Evolutionary conservation across 2,888 invertebrate genomes (phyloP), one percentile per base, ranked within the genome.

Genomic region (Ischnus inquisitorius): DNA sequence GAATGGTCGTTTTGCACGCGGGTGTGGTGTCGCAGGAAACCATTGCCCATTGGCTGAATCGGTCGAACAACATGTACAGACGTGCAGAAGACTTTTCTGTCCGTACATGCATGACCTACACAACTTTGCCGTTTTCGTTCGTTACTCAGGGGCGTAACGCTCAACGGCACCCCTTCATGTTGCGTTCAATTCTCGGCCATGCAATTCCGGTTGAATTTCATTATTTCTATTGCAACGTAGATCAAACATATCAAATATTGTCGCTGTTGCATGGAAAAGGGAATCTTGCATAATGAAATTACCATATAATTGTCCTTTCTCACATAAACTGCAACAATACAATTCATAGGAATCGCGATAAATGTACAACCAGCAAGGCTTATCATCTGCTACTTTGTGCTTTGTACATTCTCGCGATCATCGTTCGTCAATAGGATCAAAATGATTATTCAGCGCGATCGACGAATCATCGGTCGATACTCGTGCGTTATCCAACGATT

Each of bases 41-140:
- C 48, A 43, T 39, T 79, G 81, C 83, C 88, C 83, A 91, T 90
- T 91, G 90, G 90, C 75, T 79, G 87, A 86, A 83, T 84, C 86
- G 79, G 83, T 10, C 34, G 80, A 88, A 85, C 85, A 87, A 88
- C 87, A 85, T 85, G 87, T 86, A 88, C 88, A 85, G n/a, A 84
- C 60, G 51, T 46, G 54, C 79, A 83, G 83, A 87, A 79, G 84
- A 82, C 84, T 84, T 86, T 86, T 87, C 85, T 77, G 67, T 83
- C 60, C 87, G 82, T 89, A 87, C 78, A 68, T 87, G 83, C 86
- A 82, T 67, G 80, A 83, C 87, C 16, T 77, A 88, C 86, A 90
- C 88, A n/a, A 43, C 16, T 12, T 28, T 68, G 48, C 25, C 74
- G 88, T 88, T 90, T 88, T 89, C 88, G 87, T 88, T 80, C 87